phyloP scores from a whole-genome alignment of 2,113 vertebrate species.

The Grammomys dolichurus region DNA sequence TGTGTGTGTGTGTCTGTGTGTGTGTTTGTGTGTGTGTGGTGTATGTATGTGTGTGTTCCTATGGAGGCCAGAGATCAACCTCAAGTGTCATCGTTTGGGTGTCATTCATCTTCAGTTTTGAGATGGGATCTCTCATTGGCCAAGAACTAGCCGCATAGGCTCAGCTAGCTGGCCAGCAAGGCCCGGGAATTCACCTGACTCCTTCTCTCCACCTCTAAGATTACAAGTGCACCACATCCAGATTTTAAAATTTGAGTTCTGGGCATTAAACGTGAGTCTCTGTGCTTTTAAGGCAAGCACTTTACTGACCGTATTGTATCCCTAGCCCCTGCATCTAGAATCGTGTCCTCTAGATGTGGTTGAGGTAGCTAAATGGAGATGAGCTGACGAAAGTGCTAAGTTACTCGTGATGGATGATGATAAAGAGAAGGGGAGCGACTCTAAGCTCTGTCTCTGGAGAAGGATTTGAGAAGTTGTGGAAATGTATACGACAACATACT shows the following conservation, averaged over 20 bases:
- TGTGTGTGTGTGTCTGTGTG: background rate
- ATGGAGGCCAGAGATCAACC: background rate
- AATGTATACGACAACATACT: background rate
- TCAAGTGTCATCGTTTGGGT: background rate
- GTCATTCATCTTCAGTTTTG: background rate
- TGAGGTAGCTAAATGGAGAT: background rate
- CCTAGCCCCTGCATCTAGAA: background rate
- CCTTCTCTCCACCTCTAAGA: background rate
- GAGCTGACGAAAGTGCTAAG: conserved; percentile 34
- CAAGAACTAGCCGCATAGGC: too few species aligned
- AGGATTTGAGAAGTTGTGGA: conserved; percentile 32
- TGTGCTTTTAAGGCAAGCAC: too few species aligned
- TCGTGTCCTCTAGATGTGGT: background rate
- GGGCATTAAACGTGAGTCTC: background rate
- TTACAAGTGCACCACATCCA: background rate
- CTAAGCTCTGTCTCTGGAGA: conserved; percentile 21
- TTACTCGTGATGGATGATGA: background rate
- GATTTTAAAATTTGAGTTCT: background rate
- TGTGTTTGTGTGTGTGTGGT: background rate
- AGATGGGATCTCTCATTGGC: background rate
- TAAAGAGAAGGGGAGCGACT: conserved; percentile 22
- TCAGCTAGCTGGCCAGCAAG: background rate
- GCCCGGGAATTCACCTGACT: too few species aligned
- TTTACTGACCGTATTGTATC: background rate
- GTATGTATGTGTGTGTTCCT: background rate